phyloP scores from a whole-genome alignment of 1,140 invertebrate genomes.

The Drosophila neocordata region DNA sequence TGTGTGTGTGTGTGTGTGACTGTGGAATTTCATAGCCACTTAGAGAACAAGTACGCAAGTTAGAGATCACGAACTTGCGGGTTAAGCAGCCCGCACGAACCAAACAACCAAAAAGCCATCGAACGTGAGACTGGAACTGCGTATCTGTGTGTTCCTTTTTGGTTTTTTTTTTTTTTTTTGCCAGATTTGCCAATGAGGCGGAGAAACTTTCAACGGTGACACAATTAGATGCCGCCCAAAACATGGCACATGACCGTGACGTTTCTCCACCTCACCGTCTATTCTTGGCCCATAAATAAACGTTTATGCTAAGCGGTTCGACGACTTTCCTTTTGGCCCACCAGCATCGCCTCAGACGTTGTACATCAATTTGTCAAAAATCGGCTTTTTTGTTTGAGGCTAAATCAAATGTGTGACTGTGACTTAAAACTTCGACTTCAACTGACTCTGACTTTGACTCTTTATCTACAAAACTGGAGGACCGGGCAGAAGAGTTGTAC shows the following conservation, averaged over 20 bases:
- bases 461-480: not conserved
- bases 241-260: slow-evolving; percentile 8
- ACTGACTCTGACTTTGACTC: not conserved
- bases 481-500: not conserved
- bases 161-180: too few relatives aligned
- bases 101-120: slow-evolving; percentile 25
- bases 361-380: slow-evolving; percentile 70
- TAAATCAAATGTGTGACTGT: slow-evolving; percentile 47
- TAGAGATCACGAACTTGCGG: slow-evolving; percentile 77
- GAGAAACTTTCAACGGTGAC: slow-evolving; percentile 66
- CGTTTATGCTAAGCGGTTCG: slow-evolving; percentile 37
- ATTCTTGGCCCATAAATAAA: slow-evolving; percentile 54
- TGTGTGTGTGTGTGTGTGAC: slow-evolving; percentile 55
- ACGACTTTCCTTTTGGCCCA: slow-evolving; percentile 53
- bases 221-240: slow-evolving; percentile 60
- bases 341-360: slow-evolving; percentile 43
- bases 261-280: slow-evolving; percentile 9
- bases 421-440: not conserved
- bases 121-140: slow-evolving; percentile 25
- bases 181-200: slow-evolving; percentile 31
- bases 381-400: slow-evolving; percentile 19
- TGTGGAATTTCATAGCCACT: slow-evolving; percentile 74
- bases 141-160: not conserved
- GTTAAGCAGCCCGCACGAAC: slow-evolving; percentile 67
- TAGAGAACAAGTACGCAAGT: slow-evolving; percentile 65